Evolutionary conservation across 2,888 invertebrate genomes (phyloP), one percentile per base, ranked within the genome.

Genomic region (Sphinx pinastri): DNA sequence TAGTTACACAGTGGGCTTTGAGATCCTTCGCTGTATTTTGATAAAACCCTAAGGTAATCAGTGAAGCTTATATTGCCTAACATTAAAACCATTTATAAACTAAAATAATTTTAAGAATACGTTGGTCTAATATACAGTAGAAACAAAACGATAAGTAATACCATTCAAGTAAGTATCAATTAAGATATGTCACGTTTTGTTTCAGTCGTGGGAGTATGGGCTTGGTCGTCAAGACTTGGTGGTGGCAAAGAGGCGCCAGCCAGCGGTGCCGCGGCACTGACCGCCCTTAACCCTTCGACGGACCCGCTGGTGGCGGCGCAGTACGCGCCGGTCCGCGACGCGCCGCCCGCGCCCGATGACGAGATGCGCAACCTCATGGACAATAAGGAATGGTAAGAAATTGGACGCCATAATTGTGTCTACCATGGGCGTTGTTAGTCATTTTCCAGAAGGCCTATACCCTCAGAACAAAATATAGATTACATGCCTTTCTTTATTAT

Each of bases 301-400:
- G 97, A 97, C 92, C 95, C 96, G 51, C 91, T 97, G 77, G 96
- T 97, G 68, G 95, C 96, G 0, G 96, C 96, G 51, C 97, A 97
- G 89, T 97, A 97, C 90, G 96, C 96, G 66, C 96, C 96, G 0
- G 96, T 97, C 19, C 95, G 96, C 54, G 97, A 97, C 88, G 95
- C 96, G 77, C 96, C 96, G 63, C 95, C 95, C 3, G 95, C 95
- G 14, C 95, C 95, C 69, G 96, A 93, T 89, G 96, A 94, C 76
- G 97, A 97, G 84, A 95, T 96, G 84, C 95, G 96, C 83, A 96
- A 96, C 86, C 94, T 97, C 81, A 97, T 97, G 96, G 96, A 96
- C 81, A 96, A 95, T 86, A 96, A 96, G 88, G 96, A 96, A 82
- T 96, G 95, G 96, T 96, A 86, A 92, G 91, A 80, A 52, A 2